phyloP scores from a whole-genome alignment of 2,797 vertebrate genomes.

The Mormyrus hasselquistii region DNA sequence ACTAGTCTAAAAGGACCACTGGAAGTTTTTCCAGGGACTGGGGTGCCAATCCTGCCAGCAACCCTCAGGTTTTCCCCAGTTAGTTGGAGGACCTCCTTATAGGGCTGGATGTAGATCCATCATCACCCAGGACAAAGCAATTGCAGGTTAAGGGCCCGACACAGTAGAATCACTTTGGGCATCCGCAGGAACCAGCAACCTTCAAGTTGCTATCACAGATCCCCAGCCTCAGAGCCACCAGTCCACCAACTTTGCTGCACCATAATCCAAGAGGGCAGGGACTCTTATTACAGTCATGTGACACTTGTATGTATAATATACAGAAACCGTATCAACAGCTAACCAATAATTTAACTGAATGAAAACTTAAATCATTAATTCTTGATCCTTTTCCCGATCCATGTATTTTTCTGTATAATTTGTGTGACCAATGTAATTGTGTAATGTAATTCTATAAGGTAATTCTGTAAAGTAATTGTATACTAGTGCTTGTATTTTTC shows the following conservation, averaged over 20 bases:
- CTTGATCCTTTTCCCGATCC: not conserved
- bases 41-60: not conserved
- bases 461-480: conserved; percentile 1
- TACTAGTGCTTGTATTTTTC: not conserved
- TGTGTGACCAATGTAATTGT: not conserved
- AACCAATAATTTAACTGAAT: not conserved
- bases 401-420: not conserved
- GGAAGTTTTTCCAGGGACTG: not conserved
- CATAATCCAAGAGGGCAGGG: not conserved
- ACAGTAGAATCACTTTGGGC: not conserved
- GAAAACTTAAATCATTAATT: not conserved
- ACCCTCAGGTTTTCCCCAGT: not conserved
- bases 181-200: not conserved
- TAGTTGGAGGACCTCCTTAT: not conserved
- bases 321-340: not conserved
- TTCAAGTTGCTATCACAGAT: not conserved
- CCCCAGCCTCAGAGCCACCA: not conserved
- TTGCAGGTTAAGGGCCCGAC: not conserved
- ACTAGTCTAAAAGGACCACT: not conserved
- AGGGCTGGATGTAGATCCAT: not conserved
- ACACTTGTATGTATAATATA: not conserved
- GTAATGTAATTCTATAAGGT: not conserved
- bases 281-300: not conserved
- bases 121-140: not conserved
- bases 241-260: not conserved